Evolutionary conservation across 2,797 vertebrate genomes (phyloP), one percentile per base, ranked within the genome.

Genomic region (Arnoldichthys spilopterus): DNA sequence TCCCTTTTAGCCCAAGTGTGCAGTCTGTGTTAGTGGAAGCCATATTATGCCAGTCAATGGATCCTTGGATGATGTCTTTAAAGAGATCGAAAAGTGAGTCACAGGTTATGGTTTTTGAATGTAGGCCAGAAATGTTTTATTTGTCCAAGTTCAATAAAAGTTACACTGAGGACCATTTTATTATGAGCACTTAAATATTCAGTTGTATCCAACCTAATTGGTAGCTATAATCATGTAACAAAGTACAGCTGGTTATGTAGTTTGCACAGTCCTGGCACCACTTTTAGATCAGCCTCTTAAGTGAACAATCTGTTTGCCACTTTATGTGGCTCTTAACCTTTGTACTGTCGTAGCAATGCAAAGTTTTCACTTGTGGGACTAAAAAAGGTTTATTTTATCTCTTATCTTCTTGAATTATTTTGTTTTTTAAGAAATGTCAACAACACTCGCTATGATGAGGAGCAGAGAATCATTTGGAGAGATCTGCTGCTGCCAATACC

Each of bases 401-500:
- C 34, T 37, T 37, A 43, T 47, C 43, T 47, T 68, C 2, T 63
- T 71, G 15, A 63, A 70, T 51, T 67, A 3, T 61, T 22, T 69
- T 76, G 4, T 43, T 59, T 66, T 30, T 0, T 13, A 26, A 85
- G 91, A 22, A 90, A 90, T 0, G 0, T 0, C 0, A 30, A 1
- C 0, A 92, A 91, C 22, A 81, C 24, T 6, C 85, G 74, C 2
- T 16, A 80, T n/a, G 87, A 72, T 11, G 81, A 93, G 37, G 66
- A 92, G 8, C 67, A 88, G 1, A 72, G 88, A 6, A 0, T 81
- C 16, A 91, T 93, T 74, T 90, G 81, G 79, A 51, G 85, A 6
- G 84, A 91, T 64, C 66, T 94, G 72, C 13, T 91, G 45, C 81
- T 94, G 54, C 93, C 93, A 22, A 88, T 93, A 59, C 88, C 91